Percentiles rank a stretch among this genome's conserved stretches.
These are phyloP conservation scores for Condylura cristata DNA, from an alignment of 2,113 vertebrate species.

Conservation along the genomic window DNA sequence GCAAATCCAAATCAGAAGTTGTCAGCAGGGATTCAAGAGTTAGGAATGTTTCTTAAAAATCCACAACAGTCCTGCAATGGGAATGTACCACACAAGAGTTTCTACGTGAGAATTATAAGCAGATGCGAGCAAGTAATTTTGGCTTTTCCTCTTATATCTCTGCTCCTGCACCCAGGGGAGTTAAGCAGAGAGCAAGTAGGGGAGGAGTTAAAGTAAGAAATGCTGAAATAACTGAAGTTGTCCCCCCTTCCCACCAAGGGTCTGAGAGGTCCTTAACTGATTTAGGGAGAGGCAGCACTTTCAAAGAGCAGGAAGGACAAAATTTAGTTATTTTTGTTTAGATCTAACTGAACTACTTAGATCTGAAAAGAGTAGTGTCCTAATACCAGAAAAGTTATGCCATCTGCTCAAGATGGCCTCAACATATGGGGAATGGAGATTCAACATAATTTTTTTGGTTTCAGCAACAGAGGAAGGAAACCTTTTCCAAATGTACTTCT, in stretches of 20 bases:
- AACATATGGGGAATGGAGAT: not conserved
- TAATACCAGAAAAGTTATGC: not conserved
- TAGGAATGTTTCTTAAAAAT: not conserved
- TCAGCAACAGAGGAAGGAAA: not conserved
- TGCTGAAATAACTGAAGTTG: not conserved
- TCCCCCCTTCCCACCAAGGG: rapidly evolving
- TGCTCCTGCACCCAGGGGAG: not conserved
- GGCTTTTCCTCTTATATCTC: not conserved
- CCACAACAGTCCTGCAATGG: not conserved
- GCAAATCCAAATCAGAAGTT: not conserved
- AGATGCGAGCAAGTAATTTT: not conserved
- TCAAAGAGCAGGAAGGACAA: not conserved
- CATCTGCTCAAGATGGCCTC: not conserved
- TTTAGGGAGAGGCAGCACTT: not conserved
- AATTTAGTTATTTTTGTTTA: not conserved
- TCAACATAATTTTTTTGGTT: not conserved
- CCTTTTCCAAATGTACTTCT: not conserved
- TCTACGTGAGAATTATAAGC: not conserved
- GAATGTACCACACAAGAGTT: not conserved
- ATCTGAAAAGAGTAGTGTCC: not conserved
- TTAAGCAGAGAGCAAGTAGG: not conserved
- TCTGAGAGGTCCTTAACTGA: rapidly evolving
- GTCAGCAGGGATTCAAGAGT: not conserved
- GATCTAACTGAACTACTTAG: not conserved
- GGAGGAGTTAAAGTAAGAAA: not conserved